Evolutionary conservation across 1,140 invertebrate genomes (phyloP).

Genomic region (Rhyzopertha dominica): DNA sequence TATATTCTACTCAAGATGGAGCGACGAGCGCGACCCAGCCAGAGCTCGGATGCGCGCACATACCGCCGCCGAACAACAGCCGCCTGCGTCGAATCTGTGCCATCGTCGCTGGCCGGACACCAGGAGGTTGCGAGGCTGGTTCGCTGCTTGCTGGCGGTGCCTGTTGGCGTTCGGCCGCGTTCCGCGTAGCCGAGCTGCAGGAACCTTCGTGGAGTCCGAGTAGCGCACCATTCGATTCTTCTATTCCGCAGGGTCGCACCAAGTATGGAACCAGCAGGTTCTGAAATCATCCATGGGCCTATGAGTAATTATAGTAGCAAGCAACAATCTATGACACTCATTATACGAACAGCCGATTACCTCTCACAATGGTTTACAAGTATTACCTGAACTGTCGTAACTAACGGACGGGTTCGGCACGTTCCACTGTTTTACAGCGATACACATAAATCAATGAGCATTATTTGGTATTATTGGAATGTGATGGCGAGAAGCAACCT

Average conservation of each 20-base stretch:
- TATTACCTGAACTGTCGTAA: no score
- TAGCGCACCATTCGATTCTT: background rate
- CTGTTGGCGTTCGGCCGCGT: slow-evolving; percentile 1
- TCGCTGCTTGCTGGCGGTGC: slow-evolving; percentile 8
- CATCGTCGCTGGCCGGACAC: slow-evolving; percentile 4
- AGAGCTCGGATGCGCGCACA: slow-evolving; percentile 41
- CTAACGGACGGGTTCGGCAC: no score
- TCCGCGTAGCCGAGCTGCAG: slow-evolving; percentile 8
- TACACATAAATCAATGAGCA: no score
- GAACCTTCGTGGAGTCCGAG: background rate
- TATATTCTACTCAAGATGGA: slow-evolving; percentile 49
- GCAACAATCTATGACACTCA: no score
- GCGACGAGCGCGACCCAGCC: slow-evolving; percentile 45
- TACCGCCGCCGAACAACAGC: no score
- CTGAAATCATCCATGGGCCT: no score
- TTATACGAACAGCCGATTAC: no score
- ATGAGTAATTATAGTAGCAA: no score
- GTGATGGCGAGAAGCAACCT: no score
- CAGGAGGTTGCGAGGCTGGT: background rate
- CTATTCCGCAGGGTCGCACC: background rate
- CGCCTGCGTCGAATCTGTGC: slow-evolving; percentile 39
- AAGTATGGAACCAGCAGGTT: background rate
- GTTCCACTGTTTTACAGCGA: no score
- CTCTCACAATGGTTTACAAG: no score
- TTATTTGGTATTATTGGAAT: no score